Conservation (phyloP, 2,888 invertebrate species). For the Tricholauxania praeusta region DNA sequence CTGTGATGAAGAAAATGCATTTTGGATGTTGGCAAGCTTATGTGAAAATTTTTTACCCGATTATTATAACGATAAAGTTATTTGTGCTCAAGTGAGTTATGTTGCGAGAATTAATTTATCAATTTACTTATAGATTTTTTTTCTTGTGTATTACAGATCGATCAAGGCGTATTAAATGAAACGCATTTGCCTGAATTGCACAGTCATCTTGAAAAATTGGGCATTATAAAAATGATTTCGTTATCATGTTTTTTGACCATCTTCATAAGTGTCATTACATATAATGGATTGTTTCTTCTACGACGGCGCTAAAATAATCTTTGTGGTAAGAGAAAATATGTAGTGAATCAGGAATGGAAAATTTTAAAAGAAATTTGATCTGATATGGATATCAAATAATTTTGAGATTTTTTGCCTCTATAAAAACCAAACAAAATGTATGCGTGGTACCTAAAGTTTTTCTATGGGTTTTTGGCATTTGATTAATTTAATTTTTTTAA, state of each 20-base stretch:
- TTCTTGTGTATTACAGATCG: conserved; percentile 71
- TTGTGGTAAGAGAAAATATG: conserved; percentile 76
- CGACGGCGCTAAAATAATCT: conserved; percentile 97
- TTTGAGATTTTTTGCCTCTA: too few species aligned
- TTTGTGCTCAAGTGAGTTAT: conserved; percentile 79
- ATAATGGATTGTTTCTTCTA: conserved; percentile 99
- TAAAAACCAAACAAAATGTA: too few species aligned
- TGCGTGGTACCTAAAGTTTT: too few species aligned
- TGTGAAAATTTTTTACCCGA: conserved; percentile 97
- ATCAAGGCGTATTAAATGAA: conserved; percentile 95
- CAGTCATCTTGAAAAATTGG: conserved; percentile 85
- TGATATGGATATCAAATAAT: too few species aligned
- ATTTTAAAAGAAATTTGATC: too few species aligned
- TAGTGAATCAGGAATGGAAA: too few species aligned
- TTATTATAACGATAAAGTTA: conserved; percentile 96
- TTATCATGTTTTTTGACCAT: conserved; percentile 98
- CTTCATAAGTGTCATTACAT: conserved; percentile 96
- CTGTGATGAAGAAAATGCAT: conserved; percentile 96
- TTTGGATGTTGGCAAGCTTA: conserved; percentile 95
- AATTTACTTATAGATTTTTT: neutral
- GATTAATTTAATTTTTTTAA: too few species aligned
- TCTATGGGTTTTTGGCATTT: too few species aligned
- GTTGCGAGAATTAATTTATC: neutral
- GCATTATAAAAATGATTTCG: conserved; percentile 95
- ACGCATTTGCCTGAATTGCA: conserved; percentile 90